phyloP scores from a whole-genome alignment of 2,888 invertebrate species.

The Andrena trimmerana region DNA sequence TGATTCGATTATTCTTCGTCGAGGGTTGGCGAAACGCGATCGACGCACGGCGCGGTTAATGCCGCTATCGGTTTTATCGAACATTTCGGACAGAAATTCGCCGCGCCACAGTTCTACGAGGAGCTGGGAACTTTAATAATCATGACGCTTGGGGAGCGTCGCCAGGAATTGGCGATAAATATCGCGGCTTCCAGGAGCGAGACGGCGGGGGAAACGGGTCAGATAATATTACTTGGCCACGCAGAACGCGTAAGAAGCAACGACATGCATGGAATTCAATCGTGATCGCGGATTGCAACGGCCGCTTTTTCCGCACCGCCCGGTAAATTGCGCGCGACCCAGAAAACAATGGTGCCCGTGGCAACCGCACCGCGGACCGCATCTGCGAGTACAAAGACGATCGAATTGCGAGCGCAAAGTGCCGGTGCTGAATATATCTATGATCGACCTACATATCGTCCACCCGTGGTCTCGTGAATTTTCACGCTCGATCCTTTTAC shows the following conservation, averaged over 20 bases:
- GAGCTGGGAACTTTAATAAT: constrained; percentile 21
- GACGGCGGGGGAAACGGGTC: constrained; percentile 15
- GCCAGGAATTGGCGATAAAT: constrained; percentile 35
- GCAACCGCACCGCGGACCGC: neutral
- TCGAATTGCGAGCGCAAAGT: constrained; percentile 10
- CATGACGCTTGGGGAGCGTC: neutral
- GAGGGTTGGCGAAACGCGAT: constrained; percentile 9
- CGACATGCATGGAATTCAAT: constrained; percentile 34
- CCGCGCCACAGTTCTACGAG: neutral
- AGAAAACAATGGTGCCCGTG: constrained; percentile 24
- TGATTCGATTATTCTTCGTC: constrained; percentile 49
- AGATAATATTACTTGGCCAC: constrained; percentile 25
- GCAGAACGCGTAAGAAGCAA: constrained; percentile 24
- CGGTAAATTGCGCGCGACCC: constrained; percentile 31
- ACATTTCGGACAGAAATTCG: neutral
- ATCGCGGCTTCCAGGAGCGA: neutral
- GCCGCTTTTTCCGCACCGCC: constrained; percentile 35
- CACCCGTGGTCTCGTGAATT: neutral
- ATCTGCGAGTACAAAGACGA: constrained; percentile 9
- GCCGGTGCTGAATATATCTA: neutral
- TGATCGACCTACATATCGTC: neutral
- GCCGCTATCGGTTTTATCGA: neutral
- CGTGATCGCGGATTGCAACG: constrained; percentile 37
- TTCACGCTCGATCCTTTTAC: neutral
- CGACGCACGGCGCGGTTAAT: constrained; percentile 16